phyloP scores from a whole-genome alignment of 2,797 vertebrate species.

The Adelosebastes latens region DNA sequence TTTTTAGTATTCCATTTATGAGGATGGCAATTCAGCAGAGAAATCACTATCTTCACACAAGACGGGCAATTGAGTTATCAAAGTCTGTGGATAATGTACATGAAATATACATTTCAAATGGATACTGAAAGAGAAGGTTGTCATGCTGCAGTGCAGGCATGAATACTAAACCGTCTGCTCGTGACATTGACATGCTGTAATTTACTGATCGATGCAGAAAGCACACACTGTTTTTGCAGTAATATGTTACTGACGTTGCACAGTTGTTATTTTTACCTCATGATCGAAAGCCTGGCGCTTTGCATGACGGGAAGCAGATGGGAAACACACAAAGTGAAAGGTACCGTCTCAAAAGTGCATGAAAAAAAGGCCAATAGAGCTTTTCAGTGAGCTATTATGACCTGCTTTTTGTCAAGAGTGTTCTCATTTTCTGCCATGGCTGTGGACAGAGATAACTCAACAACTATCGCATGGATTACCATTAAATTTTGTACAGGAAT shows the following conservation, averaged over 20 bases:
- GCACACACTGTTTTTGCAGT: background rate
- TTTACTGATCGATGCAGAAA: background rate
- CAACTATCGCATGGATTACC: background rate
- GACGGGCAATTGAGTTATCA: background rate
- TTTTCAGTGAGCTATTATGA: background rate
- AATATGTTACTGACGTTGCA: background rate
- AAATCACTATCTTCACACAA: background rate
- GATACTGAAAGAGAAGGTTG: background rate
- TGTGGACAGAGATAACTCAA: background rate
- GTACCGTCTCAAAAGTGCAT: background rate
- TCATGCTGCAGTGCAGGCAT: background rate
- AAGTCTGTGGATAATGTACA: background rate
- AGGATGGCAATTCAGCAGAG: background rate
- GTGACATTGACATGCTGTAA: background rate
- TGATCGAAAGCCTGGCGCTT: background rate
- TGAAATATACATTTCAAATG: background rate
- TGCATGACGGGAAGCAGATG: background rate
- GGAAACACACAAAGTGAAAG: background rate
- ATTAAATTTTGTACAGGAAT: background rate
- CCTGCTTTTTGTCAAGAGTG: background rate
- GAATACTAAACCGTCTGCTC: background rate
- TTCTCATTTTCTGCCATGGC: background rate
- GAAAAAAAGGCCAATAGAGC: background rate
- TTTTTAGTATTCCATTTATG: conserved; percentile 9
- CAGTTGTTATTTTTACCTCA: background rate